Conservation (phyloP, 2,113 vertebrate genomes). For the Tragelaphus buxtoni region DNA sequence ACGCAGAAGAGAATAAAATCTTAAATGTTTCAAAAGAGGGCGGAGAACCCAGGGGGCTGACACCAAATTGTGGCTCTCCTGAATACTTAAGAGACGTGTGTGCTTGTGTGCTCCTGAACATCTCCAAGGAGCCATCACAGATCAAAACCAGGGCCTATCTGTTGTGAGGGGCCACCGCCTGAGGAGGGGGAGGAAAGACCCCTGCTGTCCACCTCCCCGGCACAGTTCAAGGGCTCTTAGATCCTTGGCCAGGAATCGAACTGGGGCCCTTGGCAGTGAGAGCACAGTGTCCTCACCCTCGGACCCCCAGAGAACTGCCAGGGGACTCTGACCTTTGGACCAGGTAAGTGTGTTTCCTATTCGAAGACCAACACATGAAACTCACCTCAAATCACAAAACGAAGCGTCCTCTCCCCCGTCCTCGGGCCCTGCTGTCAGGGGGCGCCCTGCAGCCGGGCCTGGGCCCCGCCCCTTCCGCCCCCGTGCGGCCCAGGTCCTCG, state of each 20-base stretch:
- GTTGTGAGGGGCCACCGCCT: fast-evolving
- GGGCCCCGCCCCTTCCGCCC: no score
- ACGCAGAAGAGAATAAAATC: background rate
- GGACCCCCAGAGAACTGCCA: background rate
- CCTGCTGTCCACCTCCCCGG: fast-evolving
- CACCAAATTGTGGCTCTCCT: fast-evolving
- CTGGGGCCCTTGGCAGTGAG: background rate
- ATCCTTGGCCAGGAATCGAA: background rate
- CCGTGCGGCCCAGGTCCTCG: background rate
- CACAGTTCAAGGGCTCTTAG: background rate
- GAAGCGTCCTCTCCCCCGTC: fast-evolving
- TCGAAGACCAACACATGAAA: background rate
- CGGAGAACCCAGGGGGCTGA: background rate
- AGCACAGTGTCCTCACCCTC: background rate
- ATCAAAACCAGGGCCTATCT: background rate
- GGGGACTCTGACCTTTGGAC: background rate
- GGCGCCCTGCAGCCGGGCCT: background rate
- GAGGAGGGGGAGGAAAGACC: no score
- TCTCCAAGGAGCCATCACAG: no score
- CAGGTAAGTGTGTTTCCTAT: background rate
- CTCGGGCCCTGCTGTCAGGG: background rate
- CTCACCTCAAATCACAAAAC: fast-evolving
- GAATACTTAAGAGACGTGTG: fast-evolving
- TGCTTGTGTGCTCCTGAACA: background rate
- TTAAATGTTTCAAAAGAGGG: background rate